A percentile compares a stretch with the other conserved stretches of the same genome.
phyloP scores from a whole-genome alignment of 1,140 invertebrate genomes.

The Chironomus tepperi region DNA sequence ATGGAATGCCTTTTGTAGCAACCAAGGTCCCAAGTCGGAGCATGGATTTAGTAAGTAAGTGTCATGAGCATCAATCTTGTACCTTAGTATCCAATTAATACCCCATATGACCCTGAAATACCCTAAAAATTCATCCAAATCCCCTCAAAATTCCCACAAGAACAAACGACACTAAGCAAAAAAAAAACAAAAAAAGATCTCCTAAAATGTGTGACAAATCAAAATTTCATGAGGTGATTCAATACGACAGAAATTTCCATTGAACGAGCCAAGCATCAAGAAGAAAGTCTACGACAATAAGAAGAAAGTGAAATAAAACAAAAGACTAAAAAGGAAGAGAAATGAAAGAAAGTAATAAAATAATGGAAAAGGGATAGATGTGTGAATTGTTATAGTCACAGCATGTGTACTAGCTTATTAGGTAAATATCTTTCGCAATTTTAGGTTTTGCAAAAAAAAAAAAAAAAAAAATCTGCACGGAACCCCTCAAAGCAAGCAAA shows the following conservation, averaged over 20 bases:
- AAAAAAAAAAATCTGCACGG: not conserved
- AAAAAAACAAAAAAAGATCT: not conserved
- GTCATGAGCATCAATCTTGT: too few relatives aligned
- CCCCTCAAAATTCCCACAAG: not conserved
- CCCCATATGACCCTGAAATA: too few relatives aligned
- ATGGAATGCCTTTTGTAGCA: too few relatives aligned
- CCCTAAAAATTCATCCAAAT: too few relatives aligned
- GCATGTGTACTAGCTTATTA: constrained; percentile 6
- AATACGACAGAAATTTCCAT: too few relatives aligned
- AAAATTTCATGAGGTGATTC: not conserved
- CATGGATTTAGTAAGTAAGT: too few relatives aligned
- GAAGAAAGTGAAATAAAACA: too few relatives aligned
- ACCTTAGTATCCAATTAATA: too few relatives aligned
- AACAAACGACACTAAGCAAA: not conserved
- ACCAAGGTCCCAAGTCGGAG: too few relatives aligned
- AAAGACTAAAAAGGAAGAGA: not conserved
- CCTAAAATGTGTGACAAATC: not conserved
- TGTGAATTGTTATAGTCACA: not conserved
- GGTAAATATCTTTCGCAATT: constrained; percentile 8
- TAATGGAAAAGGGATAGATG: not conserved
- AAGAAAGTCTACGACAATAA: too few relatives aligned
- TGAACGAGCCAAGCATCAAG: too few relatives aligned
- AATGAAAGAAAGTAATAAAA: constrained; percentile 9
- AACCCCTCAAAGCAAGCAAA: not conserved
- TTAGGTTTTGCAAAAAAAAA: not conserved